phyloP scores from a whole-genome alignment of 2,888 invertebrate genomes.

The Campopleginae sp. region DNA sequence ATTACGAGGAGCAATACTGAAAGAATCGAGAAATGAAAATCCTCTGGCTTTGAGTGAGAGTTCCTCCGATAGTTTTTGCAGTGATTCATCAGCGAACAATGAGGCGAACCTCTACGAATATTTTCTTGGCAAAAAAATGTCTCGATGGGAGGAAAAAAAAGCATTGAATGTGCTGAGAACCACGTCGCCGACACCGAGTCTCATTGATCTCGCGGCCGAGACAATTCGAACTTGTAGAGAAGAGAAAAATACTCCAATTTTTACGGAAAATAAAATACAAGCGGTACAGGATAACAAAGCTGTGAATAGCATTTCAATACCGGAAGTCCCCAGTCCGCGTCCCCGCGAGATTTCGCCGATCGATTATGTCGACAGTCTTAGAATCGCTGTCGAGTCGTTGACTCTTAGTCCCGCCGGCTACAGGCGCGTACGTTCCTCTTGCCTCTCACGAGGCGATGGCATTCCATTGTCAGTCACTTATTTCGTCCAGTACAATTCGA shows the following conservation, averaged over 20 bases:
- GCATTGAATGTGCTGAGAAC: conserved; percentile 83
- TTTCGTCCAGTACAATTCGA: conserved; percentile 84
- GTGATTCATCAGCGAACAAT: conserved; percentile 66
- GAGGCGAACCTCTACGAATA: conserved; percentile 75
- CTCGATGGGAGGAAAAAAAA: conserved; percentile 81
- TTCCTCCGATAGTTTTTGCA: conserved; percentile 69
- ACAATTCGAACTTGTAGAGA: conserved; percentile 68
- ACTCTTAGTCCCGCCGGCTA: conserved; percentile 84
- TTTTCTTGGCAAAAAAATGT: conserved; percentile 83
- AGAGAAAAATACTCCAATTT: conserved; percentile 26
- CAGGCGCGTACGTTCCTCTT: conserved; percentile 81
- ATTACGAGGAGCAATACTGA: conserved; percentile 77
- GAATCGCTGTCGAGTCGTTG: conserved; percentile 83
- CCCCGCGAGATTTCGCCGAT: conserved; percentile 70
- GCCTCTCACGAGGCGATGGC: conserved; percentile 75
- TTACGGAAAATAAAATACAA: background rate
- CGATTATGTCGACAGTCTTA: conserved; percentile 83
- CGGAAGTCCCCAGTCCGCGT: conserved; percentile 2
- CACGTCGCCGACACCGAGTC: conserved; percentile 82
- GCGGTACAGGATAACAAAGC: background rate
- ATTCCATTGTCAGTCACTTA: conserved; percentile 80
- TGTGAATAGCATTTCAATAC: conserved; percentile 24
- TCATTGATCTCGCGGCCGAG: conserved; percentile 74
- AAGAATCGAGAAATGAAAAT: conserved; percentile 75
- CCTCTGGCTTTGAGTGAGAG: conserved; percentile 71